Conservation (phyloP, 35 echinoderm and acorn worm genomes). For the Anneissia japonica region DNA sequence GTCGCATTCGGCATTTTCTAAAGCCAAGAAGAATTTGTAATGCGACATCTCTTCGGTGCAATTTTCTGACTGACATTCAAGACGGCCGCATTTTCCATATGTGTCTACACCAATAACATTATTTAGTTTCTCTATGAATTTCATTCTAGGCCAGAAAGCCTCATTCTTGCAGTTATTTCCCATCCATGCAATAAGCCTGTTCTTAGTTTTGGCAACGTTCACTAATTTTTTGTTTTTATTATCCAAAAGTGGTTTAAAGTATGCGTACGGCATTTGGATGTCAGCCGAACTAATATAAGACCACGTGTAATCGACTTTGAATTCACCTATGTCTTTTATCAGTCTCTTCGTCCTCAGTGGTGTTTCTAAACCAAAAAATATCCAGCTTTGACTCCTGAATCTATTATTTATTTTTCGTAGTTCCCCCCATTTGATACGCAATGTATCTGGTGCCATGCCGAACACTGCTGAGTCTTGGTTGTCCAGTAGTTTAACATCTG, state of each 20-base stretch:
- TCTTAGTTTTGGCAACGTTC: background rate
- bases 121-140: background rate
- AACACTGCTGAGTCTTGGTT: background rate
- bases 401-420: background rate
- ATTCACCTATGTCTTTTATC: background rate
- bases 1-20: constrained; percentile 82
- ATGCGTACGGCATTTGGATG: background rate
- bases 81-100: background rate
- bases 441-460: background rate
- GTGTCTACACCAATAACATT: background rate
- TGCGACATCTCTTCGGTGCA: constrained; percentile 45
- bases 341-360: background rate
- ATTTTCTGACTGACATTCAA: background rate
- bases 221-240: no score
- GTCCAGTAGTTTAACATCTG: background rate
- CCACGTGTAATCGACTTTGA: background rate
- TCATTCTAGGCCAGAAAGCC: background rate
- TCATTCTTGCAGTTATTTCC: background rate
- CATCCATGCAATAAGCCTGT: background rate
- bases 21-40: constrained; percentile 77
- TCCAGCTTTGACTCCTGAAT: background rate
- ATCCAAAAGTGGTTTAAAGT: background rate
- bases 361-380: background rate
- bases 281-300: background rate
- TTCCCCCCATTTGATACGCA: background rate